Conservation (phyloP, 2,888 invertebrate species). For the Herminia tarsipennalis region DNA sequence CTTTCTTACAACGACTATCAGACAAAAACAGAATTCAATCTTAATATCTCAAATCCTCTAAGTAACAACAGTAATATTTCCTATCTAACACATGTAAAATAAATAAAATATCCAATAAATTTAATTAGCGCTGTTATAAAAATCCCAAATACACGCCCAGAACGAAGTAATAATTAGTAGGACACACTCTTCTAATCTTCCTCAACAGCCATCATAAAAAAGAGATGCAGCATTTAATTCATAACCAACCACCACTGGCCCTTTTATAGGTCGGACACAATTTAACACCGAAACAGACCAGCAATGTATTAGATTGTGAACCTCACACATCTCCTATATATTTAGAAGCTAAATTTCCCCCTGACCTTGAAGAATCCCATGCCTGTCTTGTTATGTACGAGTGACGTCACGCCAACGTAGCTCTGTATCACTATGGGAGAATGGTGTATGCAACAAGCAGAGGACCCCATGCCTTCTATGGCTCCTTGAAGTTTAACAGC, state of each 20-base stretch:
- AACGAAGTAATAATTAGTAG: too few relatives aligned
- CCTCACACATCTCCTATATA: conserved; percentile 8
- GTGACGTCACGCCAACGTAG: conserved; percentile 91
- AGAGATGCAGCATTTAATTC: not conserved
- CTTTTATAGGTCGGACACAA: conserved; percentile 1
- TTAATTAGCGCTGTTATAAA: too few relatives aligned
- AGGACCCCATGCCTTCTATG: conserved; percentile 75
- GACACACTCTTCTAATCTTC: not conserved
- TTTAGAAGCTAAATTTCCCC: conserved; percentile 93
- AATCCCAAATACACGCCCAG: too few relatives aligned
- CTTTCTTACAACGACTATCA: not conserved
- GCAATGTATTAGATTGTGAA: conserved; percentile 17
- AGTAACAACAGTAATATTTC: too few relatives aligned
- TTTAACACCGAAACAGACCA: not conserved
- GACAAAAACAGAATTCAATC: not conserved
- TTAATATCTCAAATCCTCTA: too few relatives aligned
- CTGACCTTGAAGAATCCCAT: conserved; percentile 95
- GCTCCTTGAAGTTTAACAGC: conserved; percentile 84
- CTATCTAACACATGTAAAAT: too few relatives aligned
- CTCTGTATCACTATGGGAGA: conserved; percentile 91
- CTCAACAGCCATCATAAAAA: not conserved
- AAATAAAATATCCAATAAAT: too few relatives aligned
- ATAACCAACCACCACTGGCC: not conserved
- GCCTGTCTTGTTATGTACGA: conserved; percentile 93
- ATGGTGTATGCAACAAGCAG: conserved; percentile 86